phyloP scores from a whole-genome alignment of 2,797 vertebrate genomes.

The Uromys caudimaculatus region DNA sequence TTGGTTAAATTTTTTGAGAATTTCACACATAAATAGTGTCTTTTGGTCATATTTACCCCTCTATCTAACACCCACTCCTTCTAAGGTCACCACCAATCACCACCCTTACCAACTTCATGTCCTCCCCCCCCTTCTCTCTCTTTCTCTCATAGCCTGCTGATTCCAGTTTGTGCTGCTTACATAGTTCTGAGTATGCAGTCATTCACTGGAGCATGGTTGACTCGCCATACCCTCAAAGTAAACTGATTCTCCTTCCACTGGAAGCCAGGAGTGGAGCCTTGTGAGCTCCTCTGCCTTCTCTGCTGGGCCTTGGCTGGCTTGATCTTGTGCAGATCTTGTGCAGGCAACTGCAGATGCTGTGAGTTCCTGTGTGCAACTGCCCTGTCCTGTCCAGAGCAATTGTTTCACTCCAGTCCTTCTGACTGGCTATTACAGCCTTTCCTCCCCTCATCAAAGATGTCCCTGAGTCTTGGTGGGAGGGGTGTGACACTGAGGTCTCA shows the following conservation, averaged over 20 bases:
- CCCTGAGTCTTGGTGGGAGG: not conserved
- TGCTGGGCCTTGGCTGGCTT: not conserved
- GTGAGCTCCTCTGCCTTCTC: not conserved
- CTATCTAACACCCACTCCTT: not conserved
- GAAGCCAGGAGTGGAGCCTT: not conserved
- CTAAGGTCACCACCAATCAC: not conserved
- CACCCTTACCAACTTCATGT: not conserved
- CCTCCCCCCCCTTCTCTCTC: not conserved
- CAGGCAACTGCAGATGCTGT: not conserved
- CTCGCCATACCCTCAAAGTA: not conserved
- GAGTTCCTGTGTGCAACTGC: not conserved
- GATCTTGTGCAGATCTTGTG: not conserved
- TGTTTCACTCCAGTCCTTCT: not conserved
- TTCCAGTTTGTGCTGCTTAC: not conserved
- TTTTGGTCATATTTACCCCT: not conserved
- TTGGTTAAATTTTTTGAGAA: not conserved
- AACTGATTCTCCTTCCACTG: not conserved
- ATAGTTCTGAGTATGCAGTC: not conserved
- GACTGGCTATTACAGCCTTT: not conserved
- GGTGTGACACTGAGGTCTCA: not conserved
- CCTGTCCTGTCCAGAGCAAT: not conserved
- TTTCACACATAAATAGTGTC: not conserved
- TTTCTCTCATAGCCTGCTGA: not conserved
- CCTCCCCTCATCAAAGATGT: not conserved
- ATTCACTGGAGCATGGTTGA: not conserved